Percentiles rank a stretch among this genome's conserved stretches.
phyloP scores from a whole-genome alignment of 2,797 vertebrate species.

The Chrosomus eos region DNA sequence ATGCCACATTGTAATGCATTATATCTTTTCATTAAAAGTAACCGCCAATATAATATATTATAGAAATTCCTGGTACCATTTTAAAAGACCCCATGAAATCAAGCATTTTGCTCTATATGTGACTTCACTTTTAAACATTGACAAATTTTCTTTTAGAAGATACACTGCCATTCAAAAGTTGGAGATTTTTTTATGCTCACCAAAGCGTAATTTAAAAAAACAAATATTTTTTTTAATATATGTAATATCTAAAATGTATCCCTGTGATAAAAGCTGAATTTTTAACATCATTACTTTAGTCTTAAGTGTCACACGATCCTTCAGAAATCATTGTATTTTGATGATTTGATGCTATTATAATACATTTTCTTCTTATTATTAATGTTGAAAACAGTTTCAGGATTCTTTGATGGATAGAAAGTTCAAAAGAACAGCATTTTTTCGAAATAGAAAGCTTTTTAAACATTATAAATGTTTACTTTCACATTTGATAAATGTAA shows the following conservation, averaged over 20 bases:
- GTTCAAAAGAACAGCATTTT: too few relatives aligned
- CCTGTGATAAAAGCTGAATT: neutral
- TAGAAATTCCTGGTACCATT: neutral
- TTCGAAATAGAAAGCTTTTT: neutral
- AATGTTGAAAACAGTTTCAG: neutral
- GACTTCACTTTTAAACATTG: neutral
- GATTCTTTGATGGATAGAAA: too few relatives aligned
- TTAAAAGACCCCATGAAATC: constrained; percentile 11
- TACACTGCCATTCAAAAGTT: neutral
- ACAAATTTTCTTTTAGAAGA: neutral
- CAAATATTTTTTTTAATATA: neutral
- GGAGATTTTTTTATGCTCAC: neutral
- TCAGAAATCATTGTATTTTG: neutral
- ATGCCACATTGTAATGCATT: constrained; percentile 8
- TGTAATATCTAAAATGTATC: neutral
- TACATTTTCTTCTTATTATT: neutral
- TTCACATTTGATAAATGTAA: neutral
- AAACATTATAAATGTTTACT: neutral
- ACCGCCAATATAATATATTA: neutral
- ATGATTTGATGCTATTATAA: neutral
- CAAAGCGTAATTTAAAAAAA: neutral
- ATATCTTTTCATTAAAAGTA: constrained; percentile 14
- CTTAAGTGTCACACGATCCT: neutral
- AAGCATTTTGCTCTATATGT: neutral
- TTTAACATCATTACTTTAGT: neutral